Base-by-base conservation (phyloP, 2,888 invertebrate species). In the Serrognathus titanus region DNA sequence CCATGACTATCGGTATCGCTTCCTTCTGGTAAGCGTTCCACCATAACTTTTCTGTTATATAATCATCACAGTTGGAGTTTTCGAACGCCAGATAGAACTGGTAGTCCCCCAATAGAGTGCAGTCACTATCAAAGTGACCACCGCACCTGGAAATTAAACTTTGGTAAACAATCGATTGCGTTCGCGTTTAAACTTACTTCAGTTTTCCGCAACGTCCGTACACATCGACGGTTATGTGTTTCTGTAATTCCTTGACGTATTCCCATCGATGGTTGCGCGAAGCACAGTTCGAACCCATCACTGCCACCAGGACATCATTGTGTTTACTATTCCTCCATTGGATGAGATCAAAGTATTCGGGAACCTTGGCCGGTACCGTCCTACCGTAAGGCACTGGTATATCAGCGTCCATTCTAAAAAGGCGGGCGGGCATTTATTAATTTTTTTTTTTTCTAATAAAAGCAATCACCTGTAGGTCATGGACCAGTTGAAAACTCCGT, bases 81-180 rank as follows among this genome's bases (percentile, higher is more conserved):
- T 89, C 89, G 61, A 89, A 83, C 0, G 86, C 82, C 41, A 89
- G 71, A 66, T 88, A 88, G 71, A 89, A 89, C 64, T 86, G 78
- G 71, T 88, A 89, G 7, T 79, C 66, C 0, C 79, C 73, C 43
- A 88, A 72, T 5, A 73, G 62, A 2, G 78, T 71, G 63, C 89
- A 89, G 69, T 88, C 86, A 1, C 73, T 67, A 62, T 62, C 75
- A 62, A 84, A 86, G 70, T 87, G 85, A 9, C 85, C 86, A 0
- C 86, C 84, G 64, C 87, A 88, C 36, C 83, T 85, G 70, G 71
- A 83, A 71, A 12, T 45, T 45, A 13, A 13, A 45, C 20, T 12
- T 12, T n/a, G n/a, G 10, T 5, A n/a, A n/a, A 39, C 5, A 3
- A 39, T 39, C 2, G 5, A 39, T 39, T 39, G 11, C 2, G 5